Evolutionary conservation across 2,797 vertebrate species (phyloP).

Genomic region (Thaleichthys pacificus): DNA sequence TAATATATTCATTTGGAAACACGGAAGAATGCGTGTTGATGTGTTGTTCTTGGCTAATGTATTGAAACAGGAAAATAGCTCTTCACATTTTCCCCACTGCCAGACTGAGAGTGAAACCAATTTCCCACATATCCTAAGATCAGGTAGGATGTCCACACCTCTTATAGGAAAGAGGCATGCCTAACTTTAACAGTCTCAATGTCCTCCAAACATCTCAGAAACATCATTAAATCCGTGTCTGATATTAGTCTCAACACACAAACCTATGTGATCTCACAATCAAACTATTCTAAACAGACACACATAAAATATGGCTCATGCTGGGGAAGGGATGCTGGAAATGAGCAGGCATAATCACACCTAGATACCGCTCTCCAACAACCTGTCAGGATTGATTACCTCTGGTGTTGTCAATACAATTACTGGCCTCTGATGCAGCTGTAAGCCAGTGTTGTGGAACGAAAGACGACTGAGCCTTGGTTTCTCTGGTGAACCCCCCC

Average conservation of each 20-base stretch:
- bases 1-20: neutral
- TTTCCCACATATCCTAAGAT: neutral
- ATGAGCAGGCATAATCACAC: constrained; percentile 13
- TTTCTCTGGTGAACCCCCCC: constrained; percentile 15
- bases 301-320: neutral
- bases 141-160: neutral
- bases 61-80: neutral
- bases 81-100: neutral
- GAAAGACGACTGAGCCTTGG: constrained; percentile 17
- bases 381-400: constrained; percentile 13
- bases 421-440: constrained; percentile 11
- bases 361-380: neutral
- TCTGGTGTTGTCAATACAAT: constrained; percentile 17
- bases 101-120: neutral
- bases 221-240: too few relatives aligned
- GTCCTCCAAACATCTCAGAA: too few relatives aligned
- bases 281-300: too few relatives aligned
- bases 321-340: neutral
- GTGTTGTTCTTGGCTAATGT: neutral
- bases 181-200: too few relatives aligned
- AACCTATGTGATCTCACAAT: too few relatives aligned
- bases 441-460: constrained; percentile 24
- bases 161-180: neutral
- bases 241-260: too few relatives aligned
- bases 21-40: neutral